Evolutionary conservation across 2,113 vertebrate species (phyloP), one percentile per base, ranked within the genome.

Genomic region (Ranitomeya variabilis): DNA sequence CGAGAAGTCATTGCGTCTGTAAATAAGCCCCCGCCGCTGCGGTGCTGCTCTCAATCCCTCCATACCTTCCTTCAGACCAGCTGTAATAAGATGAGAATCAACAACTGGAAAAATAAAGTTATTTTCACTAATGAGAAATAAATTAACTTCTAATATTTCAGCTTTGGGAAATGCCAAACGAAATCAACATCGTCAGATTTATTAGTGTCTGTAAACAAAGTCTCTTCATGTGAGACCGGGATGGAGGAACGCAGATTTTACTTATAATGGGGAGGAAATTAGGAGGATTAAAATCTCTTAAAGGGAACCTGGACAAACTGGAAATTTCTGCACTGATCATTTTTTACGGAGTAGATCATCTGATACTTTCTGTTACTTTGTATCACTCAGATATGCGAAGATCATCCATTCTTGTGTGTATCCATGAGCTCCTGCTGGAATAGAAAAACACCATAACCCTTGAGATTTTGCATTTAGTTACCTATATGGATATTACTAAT

Each of bases 81-180:
- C 59, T 82, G 80, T 13, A 82, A 82, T 82, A 26, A 54, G 37
- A 51, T 60, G 90, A 92, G 81, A 90, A 90, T 89, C 88, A 91
- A 91, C 86, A 92, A 89, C 80, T 90, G 92, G 45, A 93, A 64
- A 64, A 82, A 64, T n/a, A 91, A 89, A 92, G 89, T 89, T 90
- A 85, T 91, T 91, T 92, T 92, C 91, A 91, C 89, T 88, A 87
- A 91, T 89, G 90, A 89, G 90, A 83, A 90, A 90, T 83, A 90
- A 92, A 89, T 89, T 86, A 90, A 82, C 83, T 90, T 71, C 91
- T 91, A 92, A 93, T 91, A 90, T 74, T 78, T 90, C 92, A 90
- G 90, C 91, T 89, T 82, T 90, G 89, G 89, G 88, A 91, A 85
- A 77, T 21, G 62, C 86, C 85, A 37, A 37, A 82, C 55, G 51